Percentiles rank a stretch among this genome's conserved stretches.
phyloP scores from a whole-genome alignment of 2,888 invertebrate species.

The Thereva unica region DNA sequence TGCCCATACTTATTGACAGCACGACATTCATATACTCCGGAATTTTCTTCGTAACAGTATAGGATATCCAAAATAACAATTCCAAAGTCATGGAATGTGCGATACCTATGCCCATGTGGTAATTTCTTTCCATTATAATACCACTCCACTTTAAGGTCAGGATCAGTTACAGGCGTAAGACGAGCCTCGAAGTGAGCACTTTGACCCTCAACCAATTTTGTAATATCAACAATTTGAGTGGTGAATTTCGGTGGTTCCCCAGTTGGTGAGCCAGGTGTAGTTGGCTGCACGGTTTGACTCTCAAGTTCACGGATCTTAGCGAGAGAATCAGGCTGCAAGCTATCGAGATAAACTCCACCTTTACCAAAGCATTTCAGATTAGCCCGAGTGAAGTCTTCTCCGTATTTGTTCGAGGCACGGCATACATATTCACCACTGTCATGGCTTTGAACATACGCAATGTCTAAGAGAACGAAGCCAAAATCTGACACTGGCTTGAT shows the following conservation, averaged over 20 bases:
- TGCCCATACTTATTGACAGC: slow-evolving; percentile 90
- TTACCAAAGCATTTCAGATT: slow-evolving; percentile 81
- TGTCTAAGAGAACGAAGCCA: slow-evolving; percentile 92
- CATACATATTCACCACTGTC: slow-evolving; percentile 94
- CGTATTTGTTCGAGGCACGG: slow-evolving; percentile 87
- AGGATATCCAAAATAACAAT: slow-evolving; percentile 94
- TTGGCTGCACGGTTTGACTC: slow-evolving; percentile 68
- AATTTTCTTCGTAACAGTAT: slow-evolving; percentile 96
- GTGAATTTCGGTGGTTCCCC: slow-evolving; percentile 87
- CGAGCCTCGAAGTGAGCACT: slow-evolving; percentile 93
- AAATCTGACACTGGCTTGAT: slow-evolving; percentile 95
- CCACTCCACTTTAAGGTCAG: slow-evolving; percentile 93
- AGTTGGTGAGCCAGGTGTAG: slow-evolving; percentile 67
- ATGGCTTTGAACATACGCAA: slow-evolving; percentile 90
- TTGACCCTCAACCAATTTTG: slow-evolving; percentile 90
- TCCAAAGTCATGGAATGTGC: slow-evolving; percentile 97
- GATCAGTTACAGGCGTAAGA: slow-evolving; percentile 91
- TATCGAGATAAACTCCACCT: slow-evolving; percentile 85
- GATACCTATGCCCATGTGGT: slow-evolving; percentile 92
- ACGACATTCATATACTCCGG: slow-evolving; percentile 90
- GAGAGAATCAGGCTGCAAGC: slow-evolving; percentile 87
- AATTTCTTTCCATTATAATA: slow-evolving; percentile 90
- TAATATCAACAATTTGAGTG: slow-evolving; percentile 82
- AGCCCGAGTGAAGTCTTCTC: slow-evolving; percentile 87
- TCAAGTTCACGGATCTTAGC: slow-evolving; percentile 87